Evolutionary conservation across 1,140 invertebrate species (phyloP).

Genomic region (Daktulosphaira vitifoliae): DNA sequence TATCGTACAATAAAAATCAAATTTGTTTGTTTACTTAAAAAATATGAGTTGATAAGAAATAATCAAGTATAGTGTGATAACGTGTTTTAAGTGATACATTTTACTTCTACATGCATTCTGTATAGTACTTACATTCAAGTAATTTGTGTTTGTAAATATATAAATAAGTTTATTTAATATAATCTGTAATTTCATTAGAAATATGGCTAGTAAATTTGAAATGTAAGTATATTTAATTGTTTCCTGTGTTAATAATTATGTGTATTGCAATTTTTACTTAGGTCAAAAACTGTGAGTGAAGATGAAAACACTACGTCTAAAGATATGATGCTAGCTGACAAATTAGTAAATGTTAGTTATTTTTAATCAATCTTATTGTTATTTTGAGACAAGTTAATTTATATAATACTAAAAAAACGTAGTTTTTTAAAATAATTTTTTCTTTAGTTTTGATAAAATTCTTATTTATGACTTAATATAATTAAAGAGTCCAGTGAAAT

Average conservation of each 20-base stretch:
- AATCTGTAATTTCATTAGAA: slow-evolving; percentile 4
- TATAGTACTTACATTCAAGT: neutral
- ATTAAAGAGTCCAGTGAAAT: too few species aligned
- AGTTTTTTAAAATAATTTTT: too few species aligned
- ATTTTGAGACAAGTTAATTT: too few species aligned
- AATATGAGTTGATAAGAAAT: neutral
- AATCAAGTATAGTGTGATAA: slow-evolving; percentile 14
- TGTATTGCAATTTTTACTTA: neutral
- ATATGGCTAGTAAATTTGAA: slow-evolving; percentile 30
- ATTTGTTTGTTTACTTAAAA: slow-evolving; percentile 5
- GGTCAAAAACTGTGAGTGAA: slow-evolving; percentile 23
- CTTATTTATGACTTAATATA: too few species aligned
- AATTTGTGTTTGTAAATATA: slow-evolving; percentile 26
- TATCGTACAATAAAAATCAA: neutral
- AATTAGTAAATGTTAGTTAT: slow-evolving; percentile 23
- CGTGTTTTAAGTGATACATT: slow-evolving; percentile 12
- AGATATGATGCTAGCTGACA: slow-evolving; percentile 25
- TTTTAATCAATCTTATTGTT: neutral
- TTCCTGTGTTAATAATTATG: neutral
- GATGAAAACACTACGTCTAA: slow-evolving; percentile 25
- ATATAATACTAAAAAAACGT: too few species aligned
- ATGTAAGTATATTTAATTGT: slow-evolving; percentile 4
- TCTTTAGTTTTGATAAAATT: too few species aligned
- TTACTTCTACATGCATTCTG: too few species aligned
- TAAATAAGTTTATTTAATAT: slow-evolving; percentile 9